phyloP scores from a whole-genome alignment of 1,140 invertebrate species.

The Meteorus sp. region DNA sequence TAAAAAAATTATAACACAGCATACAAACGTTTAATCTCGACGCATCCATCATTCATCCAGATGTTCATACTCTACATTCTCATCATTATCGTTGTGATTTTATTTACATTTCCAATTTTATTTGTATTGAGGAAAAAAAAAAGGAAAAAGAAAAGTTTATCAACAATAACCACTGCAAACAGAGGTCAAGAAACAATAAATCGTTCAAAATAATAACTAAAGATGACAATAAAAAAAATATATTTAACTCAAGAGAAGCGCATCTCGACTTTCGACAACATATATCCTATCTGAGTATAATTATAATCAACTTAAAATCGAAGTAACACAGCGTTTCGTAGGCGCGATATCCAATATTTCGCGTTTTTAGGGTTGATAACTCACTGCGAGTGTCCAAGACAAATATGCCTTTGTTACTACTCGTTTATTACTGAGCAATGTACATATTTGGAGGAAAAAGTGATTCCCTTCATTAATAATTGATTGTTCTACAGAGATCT shows the following conservation, averaged over 20 bases:
- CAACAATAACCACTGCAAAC: conserved; percentile 36
- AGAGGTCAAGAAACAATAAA: conserved; percentile 8
- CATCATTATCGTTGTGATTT: too few relatives aligned
- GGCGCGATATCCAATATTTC: background rate
- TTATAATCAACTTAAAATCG: background rate
- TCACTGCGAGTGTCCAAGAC: too few relatives aligned
- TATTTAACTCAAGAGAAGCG: too few relatives aligned
- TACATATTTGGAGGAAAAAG: too few relatives aligned
- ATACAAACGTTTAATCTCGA: background rate
- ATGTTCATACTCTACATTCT: background rate
- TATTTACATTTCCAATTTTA: too few relatives aligned
- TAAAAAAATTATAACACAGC: conserved; percentile 13
- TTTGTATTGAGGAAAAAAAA: conserved; percentile 66
- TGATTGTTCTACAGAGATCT: too few relatives aligned
- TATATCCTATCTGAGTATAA: background rate
- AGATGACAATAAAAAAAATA: background rate
- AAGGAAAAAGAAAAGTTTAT: conserved; percentile 29
- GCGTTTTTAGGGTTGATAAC: too few relatives aligned
- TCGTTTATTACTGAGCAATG: too few relatives aligned
- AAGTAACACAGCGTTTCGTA: conserved; percentile 15
- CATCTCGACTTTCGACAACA: background rate
- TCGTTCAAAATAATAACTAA: background rate
- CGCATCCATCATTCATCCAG: background rate
- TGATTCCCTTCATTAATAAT: too few relatives aligned
- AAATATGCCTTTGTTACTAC: too few relatives aligned